Evolutionary conservation across 2,888 invertebrate species (phyloP).

Genomic region (Ecdyonurus torrentis): DNA sequence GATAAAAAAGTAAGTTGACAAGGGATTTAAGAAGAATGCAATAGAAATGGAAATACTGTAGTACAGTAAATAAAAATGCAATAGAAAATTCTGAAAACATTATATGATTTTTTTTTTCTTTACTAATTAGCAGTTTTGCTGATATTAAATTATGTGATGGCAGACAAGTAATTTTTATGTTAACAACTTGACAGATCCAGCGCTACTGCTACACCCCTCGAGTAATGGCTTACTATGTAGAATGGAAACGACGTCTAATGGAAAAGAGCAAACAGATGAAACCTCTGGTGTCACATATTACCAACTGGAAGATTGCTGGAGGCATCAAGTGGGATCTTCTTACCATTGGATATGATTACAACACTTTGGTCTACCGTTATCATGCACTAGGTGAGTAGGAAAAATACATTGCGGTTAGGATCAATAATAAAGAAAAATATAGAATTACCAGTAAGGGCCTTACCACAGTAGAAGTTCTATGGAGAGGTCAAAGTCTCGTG

Average conservation of each 20-base stretch:
- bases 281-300: constrained; percentile 8
- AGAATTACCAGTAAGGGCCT: no score
- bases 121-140: not conserved
- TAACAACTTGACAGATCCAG: constrained; percentile 2
- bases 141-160: not conserved
- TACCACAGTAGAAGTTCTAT: no score
- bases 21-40: no score
- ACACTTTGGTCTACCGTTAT: not conserved
- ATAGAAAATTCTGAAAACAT: not conserved
- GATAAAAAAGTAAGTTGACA: no score
- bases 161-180: not conserved
- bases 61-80: no score
- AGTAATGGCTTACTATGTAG: constrained; percentile 10
- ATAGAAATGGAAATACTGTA: no score
- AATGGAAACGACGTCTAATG: constrained; percentile 9
- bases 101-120: no score
- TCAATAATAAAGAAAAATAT: no score
- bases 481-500: no score
- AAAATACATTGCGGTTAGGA: no score
- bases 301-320: constrained; percentile 9
- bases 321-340: constrained; percentile 10
- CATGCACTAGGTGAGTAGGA: not conserved
- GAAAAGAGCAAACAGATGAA: constrained; percentile 10
- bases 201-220: constrained; percentile 10
- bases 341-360: constrained; percentile 6